Conservation (phyloP, 2,113 vertebrate genomes). For the Stegostoma tigrinum region DNA sequence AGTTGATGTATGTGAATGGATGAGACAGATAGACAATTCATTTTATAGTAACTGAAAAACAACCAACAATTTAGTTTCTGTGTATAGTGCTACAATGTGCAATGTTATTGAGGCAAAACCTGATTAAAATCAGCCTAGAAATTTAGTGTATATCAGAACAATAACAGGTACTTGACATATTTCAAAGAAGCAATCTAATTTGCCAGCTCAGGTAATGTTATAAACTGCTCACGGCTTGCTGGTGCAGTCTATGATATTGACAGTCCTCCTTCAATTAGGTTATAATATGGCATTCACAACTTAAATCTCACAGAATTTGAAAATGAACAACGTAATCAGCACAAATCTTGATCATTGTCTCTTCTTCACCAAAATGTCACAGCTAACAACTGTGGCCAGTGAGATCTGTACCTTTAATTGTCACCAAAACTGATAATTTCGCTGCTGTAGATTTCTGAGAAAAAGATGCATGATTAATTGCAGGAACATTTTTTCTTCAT, state of each 20-base stretch:
- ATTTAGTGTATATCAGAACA: conserved; percentile 23
- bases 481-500: background rate
- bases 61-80: conserved; percentile 15
- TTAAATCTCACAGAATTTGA: background rate
- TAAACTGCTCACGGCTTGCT: background rate
- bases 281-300: background rate
- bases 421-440: background rate
- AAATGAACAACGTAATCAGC: background rate
- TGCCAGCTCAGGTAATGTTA: conserved; percentile 16
- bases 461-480: background rate
- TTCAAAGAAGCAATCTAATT: conserved; percentile 26
- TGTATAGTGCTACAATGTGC: background rate
- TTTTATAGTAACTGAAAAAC: background rate
- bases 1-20: background rate
- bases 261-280: background rate
- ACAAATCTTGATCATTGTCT: background rate
- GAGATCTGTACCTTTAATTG: background rate
- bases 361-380: background rate
- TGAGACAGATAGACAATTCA: conserved; percentile 3
- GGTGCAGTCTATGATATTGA: background rate
- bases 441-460: no score
- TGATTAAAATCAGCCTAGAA: conserved; percentile 22
- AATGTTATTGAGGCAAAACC: background rate
- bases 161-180: background rate
- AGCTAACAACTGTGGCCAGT: background rate